Base-by-base conservation (phyloP, 2,113 vertebrate species). In the Cephalopterus ornatus region DNA sequence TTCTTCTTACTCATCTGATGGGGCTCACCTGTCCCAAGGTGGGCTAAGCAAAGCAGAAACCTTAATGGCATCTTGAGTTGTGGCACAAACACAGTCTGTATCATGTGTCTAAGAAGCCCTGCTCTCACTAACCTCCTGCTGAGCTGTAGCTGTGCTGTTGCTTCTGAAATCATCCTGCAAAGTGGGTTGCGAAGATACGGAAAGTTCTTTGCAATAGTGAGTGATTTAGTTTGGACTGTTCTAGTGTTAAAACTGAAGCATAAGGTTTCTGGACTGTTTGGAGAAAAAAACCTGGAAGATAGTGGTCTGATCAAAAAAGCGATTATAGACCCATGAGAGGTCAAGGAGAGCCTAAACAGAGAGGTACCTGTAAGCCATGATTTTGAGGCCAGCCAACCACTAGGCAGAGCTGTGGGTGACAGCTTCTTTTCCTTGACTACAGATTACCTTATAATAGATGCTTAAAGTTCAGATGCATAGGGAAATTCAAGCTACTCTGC, bases 241-340 rank as follows among this genome's bases (percentile, higher is more conserved):
- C 41, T 26, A 59, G 35, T 37, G 47, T 41, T 55, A 35, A 0
- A 16, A 70, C 7, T 65, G 30, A 91, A 79, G 39, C 50, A 8
- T 26, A 28, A 53, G 8, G 12, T 46, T 19, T 68, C 18, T 55
- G 23, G 28, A 30, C 7, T n/a, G 4, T 66, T 84, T 26, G 39
- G 37, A 80, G 44, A 41, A 27, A 44, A 56, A 24, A 78, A 56
- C 6, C 15, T 61, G 41, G 32, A 73, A 47, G 30, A 73, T 68
- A 44, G 8, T 77, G 0, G 0, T 11, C 23, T 73, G 12, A 35
- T 68, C 9, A 33, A 61, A 80, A 70, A 76, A 52, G 44, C 14
- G 12, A 1, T 62, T 66, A 7, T 4, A 62, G 55, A 58, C n/a
- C 4, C 2, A 1, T 37, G 41, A 44, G 28, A 55, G 11, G 63